Evolutionary conservation across 2,113 vertebrate genomes (phyloP), one percentile per base, ranked within the genome.

Genomic region (Apistogramma diplotaenia): DNA sequence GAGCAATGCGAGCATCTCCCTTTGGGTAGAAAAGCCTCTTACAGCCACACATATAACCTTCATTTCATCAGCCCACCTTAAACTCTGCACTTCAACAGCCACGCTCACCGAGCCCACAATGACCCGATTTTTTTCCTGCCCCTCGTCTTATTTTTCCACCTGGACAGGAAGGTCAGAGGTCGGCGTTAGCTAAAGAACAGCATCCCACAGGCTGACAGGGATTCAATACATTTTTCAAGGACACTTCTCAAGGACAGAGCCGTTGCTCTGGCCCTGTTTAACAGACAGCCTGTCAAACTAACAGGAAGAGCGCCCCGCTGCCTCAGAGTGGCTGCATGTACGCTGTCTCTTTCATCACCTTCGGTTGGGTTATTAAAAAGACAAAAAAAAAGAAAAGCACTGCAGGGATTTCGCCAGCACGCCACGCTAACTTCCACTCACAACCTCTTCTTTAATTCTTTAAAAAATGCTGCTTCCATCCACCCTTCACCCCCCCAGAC

Each of bases 221-320:
- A 73, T 71, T 76, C 78, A 84, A 56, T 40, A 53, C 37, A 60
- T 29, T 8, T 4, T 10, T 67, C 58, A 79, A 85, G 89, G 82
- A 85, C 73, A 10, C 54, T 55, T 74, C 33, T 85, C 46, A 87
- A 86, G 78, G 78, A 13, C 83, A 43, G 51, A 81, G 25, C 4
- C 33, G 40, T 12, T 12, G 60, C 1, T 53, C 74, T 2, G n/a
- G 27, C 27, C 1, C 2, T 2, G 46, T 60, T 49, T 43, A 76
- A 81, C 35, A n/a, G n/a, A 5, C 56, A 33, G 54, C 15, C 62
- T 53, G 72, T 78, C 40, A 56, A 43, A 53, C 13, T 55, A 67
- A 53, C 58, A 49, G 82, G 59, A 1, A 27, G 19, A 8, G 15
- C 37, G 0, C 25, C 31, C 77, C 25, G 70, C 82, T 61, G 82